Evolutionary conservation across 2,797 vertebrate species (phyloP), one percentile per base, ranked within the genome.

Genomic region (Aldrovandia affinis): DNA sequence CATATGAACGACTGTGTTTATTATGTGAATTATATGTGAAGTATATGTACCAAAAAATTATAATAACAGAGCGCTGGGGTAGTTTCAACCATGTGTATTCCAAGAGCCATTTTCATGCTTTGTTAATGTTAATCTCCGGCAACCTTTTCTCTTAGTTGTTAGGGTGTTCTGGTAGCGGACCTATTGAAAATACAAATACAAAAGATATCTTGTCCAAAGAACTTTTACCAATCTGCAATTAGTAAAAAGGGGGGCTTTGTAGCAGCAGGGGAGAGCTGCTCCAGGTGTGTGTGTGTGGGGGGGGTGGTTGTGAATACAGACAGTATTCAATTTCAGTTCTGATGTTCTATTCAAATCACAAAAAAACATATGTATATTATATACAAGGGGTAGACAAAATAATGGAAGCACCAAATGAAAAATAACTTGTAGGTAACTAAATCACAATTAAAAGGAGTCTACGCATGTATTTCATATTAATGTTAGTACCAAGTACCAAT

Each of bases 201-300:
- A 83, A 79, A 39, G 25, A 42, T 6, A 20, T 28, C 42, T 83
- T 59, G 57, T 54, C 57, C 44, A 52, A 42, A 68, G 81, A 22
- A 70, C 81, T 42, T 39, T 54, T 73, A 83, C 47, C 20, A 68
- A 57, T 75, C 65, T 70, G 12, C 65, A 70, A 70, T 70, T 70
- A 70, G 65, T 36, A 33, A 63, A 63, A 63, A 63, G 10, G n/a
- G 22, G 61, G 6, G n/a, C 61, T 70, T 70, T 70, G 65, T 70
- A 9, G 33, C 2, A 36, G 70, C 18, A 44, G 36, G 30, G 7
- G 20, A 42, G 22, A 44, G 70, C 22, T 22, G 65, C 36, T 70
- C 15, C 65, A 44, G 36, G 65, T 70, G 65, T 36, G 65, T 42
- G 70, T 42, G 70, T 75, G 65, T 36, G 33, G 65, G 1, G 65